phyloP scores from a whole-genome alignment of 2,888 invertebrate genomes.

The Trichopoda pennipes region DNA sequence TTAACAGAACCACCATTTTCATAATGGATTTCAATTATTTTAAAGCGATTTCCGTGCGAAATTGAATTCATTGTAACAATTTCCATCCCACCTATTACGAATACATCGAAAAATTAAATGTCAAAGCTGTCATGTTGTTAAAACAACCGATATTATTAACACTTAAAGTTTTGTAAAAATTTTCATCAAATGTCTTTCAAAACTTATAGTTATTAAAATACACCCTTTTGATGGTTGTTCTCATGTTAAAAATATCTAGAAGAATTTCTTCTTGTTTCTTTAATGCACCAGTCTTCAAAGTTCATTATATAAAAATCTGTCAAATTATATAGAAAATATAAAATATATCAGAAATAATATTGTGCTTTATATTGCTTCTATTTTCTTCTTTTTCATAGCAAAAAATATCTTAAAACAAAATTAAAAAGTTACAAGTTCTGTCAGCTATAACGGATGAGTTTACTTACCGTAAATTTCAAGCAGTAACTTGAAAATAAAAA shows the following conservation, averaged over 20 bases:
- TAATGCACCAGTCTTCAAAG: slow-evolving; percentile 20
- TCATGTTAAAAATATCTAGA: neutral
- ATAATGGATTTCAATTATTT: no score
- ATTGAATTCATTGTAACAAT: no score
- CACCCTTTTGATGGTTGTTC: neutral
- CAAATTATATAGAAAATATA: slow-evolving; percentile 2
- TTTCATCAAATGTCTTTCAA: no score
- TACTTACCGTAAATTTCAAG: slow-evolving; percentile 57
- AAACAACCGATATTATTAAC: no score
- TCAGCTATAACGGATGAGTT: slow-evolving; percentile 62
- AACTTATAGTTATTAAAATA: neutral
- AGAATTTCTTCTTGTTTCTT: neutral
- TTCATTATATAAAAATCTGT: slow-evolving; percentile 52
- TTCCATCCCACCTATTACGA: no score
- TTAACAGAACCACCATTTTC: no score
- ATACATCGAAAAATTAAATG: no score
- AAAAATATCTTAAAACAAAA: slow-evolving; percentile 3
- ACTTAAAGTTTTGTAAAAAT: no score
- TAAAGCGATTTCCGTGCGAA: no score
- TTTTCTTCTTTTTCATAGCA: neutral
- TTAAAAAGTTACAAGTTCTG: slow-evolving; percentile 50
- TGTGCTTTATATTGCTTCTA: neutral
- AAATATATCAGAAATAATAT: neutral
- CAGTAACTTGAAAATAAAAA: neutral
- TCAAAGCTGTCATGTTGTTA: no score